A percentile compares a stretch with the other conserved stretches of the same genome.
These are phyloP conservation scores for Crenichthys baileyi DNA, from an alignment of 2,797 vertebrate species.

Conservation along the genomic window DNA sequence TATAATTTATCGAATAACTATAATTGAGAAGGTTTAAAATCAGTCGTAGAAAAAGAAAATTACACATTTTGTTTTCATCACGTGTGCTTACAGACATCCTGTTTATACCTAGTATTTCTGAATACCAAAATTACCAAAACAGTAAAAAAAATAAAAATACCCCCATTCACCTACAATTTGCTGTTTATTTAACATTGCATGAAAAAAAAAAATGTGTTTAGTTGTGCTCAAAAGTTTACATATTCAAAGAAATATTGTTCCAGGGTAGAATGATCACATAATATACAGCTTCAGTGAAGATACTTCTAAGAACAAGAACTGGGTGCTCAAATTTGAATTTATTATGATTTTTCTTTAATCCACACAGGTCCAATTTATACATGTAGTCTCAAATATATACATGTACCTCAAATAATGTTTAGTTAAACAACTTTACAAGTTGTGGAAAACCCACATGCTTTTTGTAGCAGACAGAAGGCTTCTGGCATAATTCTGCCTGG, in stretches of 20 bases:
- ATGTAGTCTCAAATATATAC: background rate
- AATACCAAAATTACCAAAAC: background rate
- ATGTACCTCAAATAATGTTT: background rate
- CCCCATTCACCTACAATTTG: background rate
- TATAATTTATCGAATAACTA: constrained; percentile 42
- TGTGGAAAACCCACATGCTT: background rate
- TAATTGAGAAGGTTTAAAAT: constrained; percentile 35
- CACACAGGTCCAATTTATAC: background rate
- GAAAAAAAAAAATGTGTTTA: background rate
- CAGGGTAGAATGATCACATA: background rate
- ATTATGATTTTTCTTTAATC: background rate
- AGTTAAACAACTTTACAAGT: background rate
- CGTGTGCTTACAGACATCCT: background rate
- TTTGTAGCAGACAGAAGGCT: background rate
- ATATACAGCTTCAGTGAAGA: background rate
- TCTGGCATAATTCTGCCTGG: background rate
- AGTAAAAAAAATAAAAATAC: background rate
- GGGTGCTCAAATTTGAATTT: background rate
- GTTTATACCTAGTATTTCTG: background rate
- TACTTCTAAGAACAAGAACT: background rate
- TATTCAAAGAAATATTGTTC: background rate
- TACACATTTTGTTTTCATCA: constrained; percentile 2
- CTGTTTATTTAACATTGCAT: background rate
- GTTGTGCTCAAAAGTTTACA: background rate
- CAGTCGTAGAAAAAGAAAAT: background rate